A percentile compares a stretch with the other conserved stretches of the same genome.
Conservation (phyloP, 35 echinoderm and acorn worm genomes). For the Hemicentrotus pulcherrimus region DNA sequence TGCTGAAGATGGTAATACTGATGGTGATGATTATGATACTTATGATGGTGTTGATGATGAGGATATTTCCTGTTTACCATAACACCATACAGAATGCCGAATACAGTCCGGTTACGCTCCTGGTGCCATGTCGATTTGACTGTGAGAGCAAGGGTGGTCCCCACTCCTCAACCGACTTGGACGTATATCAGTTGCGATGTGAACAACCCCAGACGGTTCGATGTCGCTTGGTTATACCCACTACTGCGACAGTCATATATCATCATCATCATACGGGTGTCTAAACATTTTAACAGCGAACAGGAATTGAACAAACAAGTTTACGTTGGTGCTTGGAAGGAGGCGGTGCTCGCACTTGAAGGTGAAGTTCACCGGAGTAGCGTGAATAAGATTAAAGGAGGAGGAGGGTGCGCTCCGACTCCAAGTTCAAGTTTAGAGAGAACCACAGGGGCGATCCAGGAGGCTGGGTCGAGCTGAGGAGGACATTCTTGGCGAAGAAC, state of each 20-base stretch:
- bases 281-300: conserved; percentile 46
- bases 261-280: conserved; percentile 31
- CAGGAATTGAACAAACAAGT: conserved; percentile 42
- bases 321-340: neutral
- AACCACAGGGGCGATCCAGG: neutral
- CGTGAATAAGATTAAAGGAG: conserved; percentile 3
- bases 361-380: conserved; percentile 27
- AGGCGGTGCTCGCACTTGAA: neutral
- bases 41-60: neutral
- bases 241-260: conserved; percentile 39
- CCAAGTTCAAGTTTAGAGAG: neutral
- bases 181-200: neutral
- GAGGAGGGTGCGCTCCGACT: neutral
- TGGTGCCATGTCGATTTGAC: neutral
- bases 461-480: neutral
- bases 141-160: conserved; percentile 20
- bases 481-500: neutral
- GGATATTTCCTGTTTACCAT: neutral
- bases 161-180: neutral
- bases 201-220: conserved; percentile 24
- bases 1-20: neutral
- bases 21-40: neutral
- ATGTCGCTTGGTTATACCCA: conserved; percentile 4
- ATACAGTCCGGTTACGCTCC: neutral
- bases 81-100: neutral